A percentile compares a stretch with the other conserved stretches of the same genome.
Evolutionary conservation across 2,797 vertebrate species (phyloP).

Genomic region (Cheirogaleus major): DNA sequence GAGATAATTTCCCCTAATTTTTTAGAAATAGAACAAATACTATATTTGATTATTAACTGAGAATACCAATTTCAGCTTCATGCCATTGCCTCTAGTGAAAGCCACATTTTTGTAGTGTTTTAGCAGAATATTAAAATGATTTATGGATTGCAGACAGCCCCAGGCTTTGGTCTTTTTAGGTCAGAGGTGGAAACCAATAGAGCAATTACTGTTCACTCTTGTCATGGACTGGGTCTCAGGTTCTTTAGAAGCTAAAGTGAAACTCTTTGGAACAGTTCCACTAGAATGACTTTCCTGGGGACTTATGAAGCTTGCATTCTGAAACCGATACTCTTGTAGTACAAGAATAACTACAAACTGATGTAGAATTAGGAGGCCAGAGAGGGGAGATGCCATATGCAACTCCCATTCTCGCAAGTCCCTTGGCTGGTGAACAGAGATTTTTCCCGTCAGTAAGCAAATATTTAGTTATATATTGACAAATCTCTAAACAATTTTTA

Average conservation of each 20-base stretch:
- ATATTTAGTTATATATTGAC: conserved; percentile 51
- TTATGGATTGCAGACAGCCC: conserved; percentile 64
- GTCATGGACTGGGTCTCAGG: conserved; percentile 50
- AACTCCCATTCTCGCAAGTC: neutral
- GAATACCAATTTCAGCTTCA: neutral
- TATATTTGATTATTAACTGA: neutral
- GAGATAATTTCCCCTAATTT: neutral
- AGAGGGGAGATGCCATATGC: neutral
- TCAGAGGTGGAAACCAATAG: neutral
- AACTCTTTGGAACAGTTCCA: conserved; percentile 67
- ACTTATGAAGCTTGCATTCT: conserved; percentile 8
- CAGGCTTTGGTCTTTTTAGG: conserved; percentile 45
- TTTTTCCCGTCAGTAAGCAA: neutral
- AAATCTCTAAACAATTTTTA: conserved; percentile 24
- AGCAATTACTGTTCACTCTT: conserved; percentile 18
- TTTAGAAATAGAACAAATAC: conserved; percentile 42
- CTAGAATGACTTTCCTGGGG: conserved; percentile 60
- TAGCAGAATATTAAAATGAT: conserved; percentile 49
- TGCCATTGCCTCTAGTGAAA: neutral
- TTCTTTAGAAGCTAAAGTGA: conserved; percentile 70
- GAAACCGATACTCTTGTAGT: conserved; percentile 58
- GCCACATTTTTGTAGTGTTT: neutral
- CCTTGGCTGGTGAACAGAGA: neutral
- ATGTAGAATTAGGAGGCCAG: conserved; percentile 18
- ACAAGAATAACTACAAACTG: conserved; percentile 65